phyloP scores from a whole-genome alignment of 2,113 vertebrate genomes.

The Paradisaea rubra region DNA sequence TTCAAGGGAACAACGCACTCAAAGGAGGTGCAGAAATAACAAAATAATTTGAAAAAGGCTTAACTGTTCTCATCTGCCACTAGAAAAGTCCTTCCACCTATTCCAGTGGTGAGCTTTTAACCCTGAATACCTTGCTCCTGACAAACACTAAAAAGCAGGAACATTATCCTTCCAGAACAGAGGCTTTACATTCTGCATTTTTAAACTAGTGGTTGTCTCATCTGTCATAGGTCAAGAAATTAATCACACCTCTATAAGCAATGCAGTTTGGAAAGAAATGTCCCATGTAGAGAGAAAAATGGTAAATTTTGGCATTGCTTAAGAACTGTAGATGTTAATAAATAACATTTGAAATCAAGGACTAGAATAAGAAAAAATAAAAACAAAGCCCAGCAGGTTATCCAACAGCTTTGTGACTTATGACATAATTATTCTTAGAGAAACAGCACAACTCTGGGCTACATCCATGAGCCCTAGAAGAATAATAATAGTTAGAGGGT shows the following conservation, averaged over 20 bases:
- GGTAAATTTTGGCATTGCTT: not conserved
- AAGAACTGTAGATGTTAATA: not conserved
- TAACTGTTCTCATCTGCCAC: not conserved
- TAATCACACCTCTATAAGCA: not conserved
- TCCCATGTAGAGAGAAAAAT: not conserved
- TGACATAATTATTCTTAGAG: not conserved
- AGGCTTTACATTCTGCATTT: not conserved
- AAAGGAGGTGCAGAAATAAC: not conserved
- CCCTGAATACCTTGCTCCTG: not conserved
- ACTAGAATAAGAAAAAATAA: not conserved
- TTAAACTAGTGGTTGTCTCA: not conserved
- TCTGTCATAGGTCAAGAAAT: not conserved
- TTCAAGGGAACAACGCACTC: not conserved
- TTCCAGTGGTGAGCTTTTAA: not conserved
- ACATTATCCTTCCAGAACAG: not conserved
- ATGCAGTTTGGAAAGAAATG: not conserved
- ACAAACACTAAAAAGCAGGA: not conserved
- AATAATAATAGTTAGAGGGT: not conserved
- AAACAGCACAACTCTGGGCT: not conserved
- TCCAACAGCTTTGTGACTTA: not conserved
- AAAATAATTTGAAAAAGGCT: not conserved
- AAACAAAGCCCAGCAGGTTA: not conserved
- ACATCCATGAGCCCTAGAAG: not conserved
- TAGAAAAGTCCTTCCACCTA: not conserved
- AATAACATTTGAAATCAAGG: not conserved